Evolutionary conservation across 64 coral and sea anemone species (phyloP).

Genomic region (Montipora foliosa): DNA sequence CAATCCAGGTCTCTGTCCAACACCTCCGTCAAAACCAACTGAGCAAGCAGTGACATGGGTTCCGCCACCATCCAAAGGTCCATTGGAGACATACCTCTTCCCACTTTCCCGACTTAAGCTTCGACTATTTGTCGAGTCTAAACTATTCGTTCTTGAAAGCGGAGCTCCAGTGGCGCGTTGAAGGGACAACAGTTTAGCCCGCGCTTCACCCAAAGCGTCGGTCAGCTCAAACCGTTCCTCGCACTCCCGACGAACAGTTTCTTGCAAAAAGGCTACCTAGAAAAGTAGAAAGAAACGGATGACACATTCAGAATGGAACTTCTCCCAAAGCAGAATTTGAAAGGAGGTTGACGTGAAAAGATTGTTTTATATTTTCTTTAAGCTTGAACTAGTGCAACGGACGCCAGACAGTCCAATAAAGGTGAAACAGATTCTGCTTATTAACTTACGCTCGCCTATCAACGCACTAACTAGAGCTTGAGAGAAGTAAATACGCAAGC

Average conservation of each 20-base stretch:
- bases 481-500: no score
- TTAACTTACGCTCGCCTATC: no score
- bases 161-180: constrained; percentile 40
- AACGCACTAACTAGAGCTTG: no score
- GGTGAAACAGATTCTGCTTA: no score
- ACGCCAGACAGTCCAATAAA: no score
- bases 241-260: constrained; percentile 94
- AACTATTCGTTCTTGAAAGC: constrained; percentile 70
- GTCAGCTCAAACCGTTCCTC: constrained; percentile 94
- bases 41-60: constrained; percentile 51
- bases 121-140: constrained; percentile 25
- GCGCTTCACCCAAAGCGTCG: constrained; percentile 88
- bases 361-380: no score
- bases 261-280: constrained; percentile 79
- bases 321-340: background rate
- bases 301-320: background rate
- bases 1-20: constrained; percentile 15
- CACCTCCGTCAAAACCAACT: constrained; percentile 82
- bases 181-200: constrained; percentile 80
- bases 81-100: constrained; percentile 33
- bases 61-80: background rate
- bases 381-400: no score
- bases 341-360: no score
- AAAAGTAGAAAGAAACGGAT: background rate
- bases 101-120: constrained; percentile 12